phyloP scores from a whole-genome alignment of 2,113 vertebrate genomes.

The Cathartes aura region DNA sequence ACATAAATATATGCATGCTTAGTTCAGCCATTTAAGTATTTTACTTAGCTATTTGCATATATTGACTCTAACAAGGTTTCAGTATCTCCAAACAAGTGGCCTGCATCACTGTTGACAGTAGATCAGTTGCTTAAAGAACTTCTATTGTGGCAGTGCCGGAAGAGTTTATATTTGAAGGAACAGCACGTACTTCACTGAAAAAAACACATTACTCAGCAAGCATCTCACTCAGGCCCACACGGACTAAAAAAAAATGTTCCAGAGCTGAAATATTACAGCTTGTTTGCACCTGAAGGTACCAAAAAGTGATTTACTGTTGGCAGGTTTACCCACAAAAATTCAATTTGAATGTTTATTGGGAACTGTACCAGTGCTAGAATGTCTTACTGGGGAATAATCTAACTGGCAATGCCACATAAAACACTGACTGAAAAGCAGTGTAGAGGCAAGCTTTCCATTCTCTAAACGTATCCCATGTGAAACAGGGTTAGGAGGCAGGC shows the following conservation, averaged over 20 bases:
- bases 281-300: slow-evolving; percentile 13
- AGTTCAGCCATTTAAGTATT: background rate
- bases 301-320: slow-evolving; percentile 21
- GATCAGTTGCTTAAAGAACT: slow-evolving; percentile 16
- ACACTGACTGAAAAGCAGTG: background rate
- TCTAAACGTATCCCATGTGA: background rate
- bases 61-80: slow-evolving; percentile 14
- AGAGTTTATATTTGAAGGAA: background rate
- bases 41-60: background rate
- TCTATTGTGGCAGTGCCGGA: background rate
- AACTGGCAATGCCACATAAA: background rate
- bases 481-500: background rate
- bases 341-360: background rate
- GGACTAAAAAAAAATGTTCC: background rate
- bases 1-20: background rate
- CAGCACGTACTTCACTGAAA: background rate
- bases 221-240: background rate
- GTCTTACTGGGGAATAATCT: background rate
- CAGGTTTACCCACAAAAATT: slow-evolving; percentile 30
- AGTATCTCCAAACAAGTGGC: background rate
- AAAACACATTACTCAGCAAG: background rate
- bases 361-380: background rate
- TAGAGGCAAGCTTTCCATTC: background rate
- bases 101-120: background rate
- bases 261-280: background rate